Percentiles rank a stretch among this genome's conserved stretches.
Evolutionary conservation across 2,888 invertebrate species (phyloP).

Genomic region (Phrixothrix hirtus): DNA sequence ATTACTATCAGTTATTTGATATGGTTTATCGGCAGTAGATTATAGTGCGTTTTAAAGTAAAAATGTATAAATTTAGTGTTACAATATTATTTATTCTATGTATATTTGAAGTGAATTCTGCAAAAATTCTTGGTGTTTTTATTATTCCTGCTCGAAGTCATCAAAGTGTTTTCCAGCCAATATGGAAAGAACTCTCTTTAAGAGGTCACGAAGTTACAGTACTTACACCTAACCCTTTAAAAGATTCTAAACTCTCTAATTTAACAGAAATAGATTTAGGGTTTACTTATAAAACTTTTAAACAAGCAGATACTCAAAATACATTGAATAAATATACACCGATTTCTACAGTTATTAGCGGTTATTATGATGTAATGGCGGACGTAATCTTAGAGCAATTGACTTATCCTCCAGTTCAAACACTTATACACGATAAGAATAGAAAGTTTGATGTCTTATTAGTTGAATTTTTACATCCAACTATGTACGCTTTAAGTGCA

Average conservation of each 20-base stretch:
- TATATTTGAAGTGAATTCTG: too few species aligned
- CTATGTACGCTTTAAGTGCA: not conserved
- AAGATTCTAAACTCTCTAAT: not conserved
- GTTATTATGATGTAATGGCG: too few species aligned
- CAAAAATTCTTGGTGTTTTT: not conserved
- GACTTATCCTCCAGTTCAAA: not conserved
- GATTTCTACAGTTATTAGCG: not conserved
- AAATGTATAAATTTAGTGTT: too few species aligned
- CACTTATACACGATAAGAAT: not conserved
- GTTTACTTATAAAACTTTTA: not conserved
- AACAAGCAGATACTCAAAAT: too few species aligned
- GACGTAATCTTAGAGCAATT: not conserved
- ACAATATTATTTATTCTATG: too few species aligned
- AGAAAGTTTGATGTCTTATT: not conserved
- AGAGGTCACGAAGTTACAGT: not conserved
- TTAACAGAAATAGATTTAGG: not conserved
- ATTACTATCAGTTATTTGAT: too few species aligned
- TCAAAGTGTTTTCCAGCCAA: not conserved
- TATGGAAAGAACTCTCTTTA: not conserved
- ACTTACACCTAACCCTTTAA: not conserved
- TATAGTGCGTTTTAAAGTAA: too few species aligned
- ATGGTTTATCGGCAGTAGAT: too few species aligned
- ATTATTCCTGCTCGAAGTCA: not conserved
- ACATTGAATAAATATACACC: not conserved
- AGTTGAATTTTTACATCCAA: not conserved